Conservation (phyloP, 1,140 invertebrate genomes). For the Metopolophium dirhodum region DNA sequence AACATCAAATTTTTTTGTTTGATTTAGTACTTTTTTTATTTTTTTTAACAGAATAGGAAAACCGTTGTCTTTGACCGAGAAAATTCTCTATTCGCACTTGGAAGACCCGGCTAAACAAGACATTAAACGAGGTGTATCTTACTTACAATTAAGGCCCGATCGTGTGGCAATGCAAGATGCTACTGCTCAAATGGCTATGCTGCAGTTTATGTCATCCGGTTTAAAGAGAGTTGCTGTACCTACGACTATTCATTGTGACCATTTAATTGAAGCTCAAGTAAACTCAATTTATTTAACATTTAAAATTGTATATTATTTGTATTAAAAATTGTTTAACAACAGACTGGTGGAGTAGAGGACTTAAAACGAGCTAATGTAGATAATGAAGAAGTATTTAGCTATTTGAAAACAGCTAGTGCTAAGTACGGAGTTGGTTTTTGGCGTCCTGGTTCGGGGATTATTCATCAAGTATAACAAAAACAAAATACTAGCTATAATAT, state of each 20-base stretch:
- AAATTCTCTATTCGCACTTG: conserved; percentile 96
- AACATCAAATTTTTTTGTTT: no score
- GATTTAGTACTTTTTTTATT: not conserved
- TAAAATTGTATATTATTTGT: no score
- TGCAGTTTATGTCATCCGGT: conserved; percentile 98
- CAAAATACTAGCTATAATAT: no score
- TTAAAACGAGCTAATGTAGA: conserved; percentile 90
- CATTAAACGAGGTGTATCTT: conserved; percentile 83
- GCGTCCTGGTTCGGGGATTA: conserved; percentile 99
- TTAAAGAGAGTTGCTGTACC: conserved; percentile 94
- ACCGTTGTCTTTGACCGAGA: conserved; percentile 95
- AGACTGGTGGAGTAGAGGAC: conserved; percentile 85
- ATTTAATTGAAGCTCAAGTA: conserved; percentile 96
- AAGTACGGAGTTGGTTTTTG: conserved; percentile 99
- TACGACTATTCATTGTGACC: conserved; percentile 99
- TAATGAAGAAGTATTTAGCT: conserved; percentile 98
- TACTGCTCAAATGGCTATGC: conserved; percentile 99
- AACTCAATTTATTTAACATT: conserved; percentile 61
- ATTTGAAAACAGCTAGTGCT: conserved; percentile 90
- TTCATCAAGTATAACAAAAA: conserved; percentile 81
- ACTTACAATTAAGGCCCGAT: conserved; percentile 92
- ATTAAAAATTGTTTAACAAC: no score
- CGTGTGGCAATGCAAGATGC: conserved; percentile 99
- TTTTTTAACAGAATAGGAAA: conserved; percentile 74
- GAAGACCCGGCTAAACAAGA: conserved; percentile 88